These are phyloP conservation scores for Podarcis raffonei DNA, from an alignment of 2,113 vertebrate species.

Conservation along the genomic window DNA sequence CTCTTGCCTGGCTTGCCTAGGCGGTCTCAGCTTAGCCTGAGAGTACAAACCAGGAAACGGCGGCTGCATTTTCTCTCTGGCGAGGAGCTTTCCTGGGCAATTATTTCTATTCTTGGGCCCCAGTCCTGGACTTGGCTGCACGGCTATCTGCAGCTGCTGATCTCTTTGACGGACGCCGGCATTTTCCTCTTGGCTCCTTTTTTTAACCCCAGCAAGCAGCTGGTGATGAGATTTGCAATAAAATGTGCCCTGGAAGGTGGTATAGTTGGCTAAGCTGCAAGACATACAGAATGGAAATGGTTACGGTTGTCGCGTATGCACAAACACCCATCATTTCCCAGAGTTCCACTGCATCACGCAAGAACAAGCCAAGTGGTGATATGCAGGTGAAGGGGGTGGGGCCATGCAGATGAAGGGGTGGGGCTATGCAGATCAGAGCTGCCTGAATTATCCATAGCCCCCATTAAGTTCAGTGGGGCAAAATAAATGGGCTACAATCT, in stretches of 20 bases:
- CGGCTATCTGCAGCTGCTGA: fast-evolving
- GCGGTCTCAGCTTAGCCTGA: fast-evolving
- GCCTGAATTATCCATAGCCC: too few species aligned
- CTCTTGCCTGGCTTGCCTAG: constrained; percentile 3
- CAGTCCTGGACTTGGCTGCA: neutral
- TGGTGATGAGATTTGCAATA: constrained; percentile 68
- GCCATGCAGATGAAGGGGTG: too few species aligned
- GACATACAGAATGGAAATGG: constrained; percentile 44
- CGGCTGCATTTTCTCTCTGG: constrained; percentile 15
- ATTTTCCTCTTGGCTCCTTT: constrained; percentile 8
- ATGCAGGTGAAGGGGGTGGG: too few species aligned
- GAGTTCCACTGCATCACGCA: too few species aligned
- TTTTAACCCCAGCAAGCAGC: constrained; percentile 40
- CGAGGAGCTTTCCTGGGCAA: neutral
- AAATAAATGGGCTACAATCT: too few species aligned
- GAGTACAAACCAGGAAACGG: neutral
- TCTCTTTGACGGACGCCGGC: neutral
- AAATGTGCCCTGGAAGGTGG: constrained; percentile 47
- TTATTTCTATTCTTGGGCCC: neutral
- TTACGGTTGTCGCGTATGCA: neutral
- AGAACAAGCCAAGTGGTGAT: neutral
- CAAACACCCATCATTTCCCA: neutral
- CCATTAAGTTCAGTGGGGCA: neutral
- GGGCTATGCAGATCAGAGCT: neutral
- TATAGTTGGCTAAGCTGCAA: constrained; percentile 68